These are phyloP conservation scores for Deilephila elpenor DNA, from an alignment of 2,888 invertebrate species.

Conservation along the genomic window DNA sequence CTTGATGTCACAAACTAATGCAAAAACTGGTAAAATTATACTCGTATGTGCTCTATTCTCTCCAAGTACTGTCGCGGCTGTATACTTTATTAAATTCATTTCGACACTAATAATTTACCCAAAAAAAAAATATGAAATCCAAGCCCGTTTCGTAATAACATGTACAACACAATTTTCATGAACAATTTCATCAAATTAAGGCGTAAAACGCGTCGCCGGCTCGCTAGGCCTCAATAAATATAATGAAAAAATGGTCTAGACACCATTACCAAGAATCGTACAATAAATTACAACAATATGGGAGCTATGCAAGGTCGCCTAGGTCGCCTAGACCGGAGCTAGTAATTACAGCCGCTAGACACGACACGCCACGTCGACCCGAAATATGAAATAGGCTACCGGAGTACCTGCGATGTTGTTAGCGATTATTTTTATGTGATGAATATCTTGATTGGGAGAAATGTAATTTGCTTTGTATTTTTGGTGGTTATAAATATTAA, in stretches of 20 bases:
- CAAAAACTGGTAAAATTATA: too few species aligned
- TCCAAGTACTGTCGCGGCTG: background rate
- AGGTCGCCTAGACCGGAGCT: slow-evolving; percentile 27
- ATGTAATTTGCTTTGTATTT: too few species aligned
- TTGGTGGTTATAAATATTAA: too few species aligned
- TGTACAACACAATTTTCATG: background rate
- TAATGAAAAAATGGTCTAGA: slow-evolving; percentile 26
- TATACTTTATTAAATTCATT: background rate
- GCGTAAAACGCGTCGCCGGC: background rate
- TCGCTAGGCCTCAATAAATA: background rate
- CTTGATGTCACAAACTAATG: too few species aligned
- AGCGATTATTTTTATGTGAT: background rate
- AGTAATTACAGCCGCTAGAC: slow-evolving; percentile 23
- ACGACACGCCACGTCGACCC: slow-evolving; percentile 39
- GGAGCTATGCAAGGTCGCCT: slow-evolving; percentile 41
- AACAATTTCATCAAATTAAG: background rate
- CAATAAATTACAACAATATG: slow-evolving; percentile 23
- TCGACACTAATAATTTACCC: background rate
- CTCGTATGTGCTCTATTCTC: too few species aligned
- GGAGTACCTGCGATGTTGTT: background rate
- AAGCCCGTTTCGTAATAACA: too few species aligned
- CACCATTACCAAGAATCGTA: slow-evolving; percentile 14
- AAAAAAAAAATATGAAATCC: too few species aligned
- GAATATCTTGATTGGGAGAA: background rate
- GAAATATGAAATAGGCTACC: slow-evolving; percentile 29